Conservation (phyloP, 1,140 invertebrate genomes). For the Trachymyrmex septentrionalis region DNA sequence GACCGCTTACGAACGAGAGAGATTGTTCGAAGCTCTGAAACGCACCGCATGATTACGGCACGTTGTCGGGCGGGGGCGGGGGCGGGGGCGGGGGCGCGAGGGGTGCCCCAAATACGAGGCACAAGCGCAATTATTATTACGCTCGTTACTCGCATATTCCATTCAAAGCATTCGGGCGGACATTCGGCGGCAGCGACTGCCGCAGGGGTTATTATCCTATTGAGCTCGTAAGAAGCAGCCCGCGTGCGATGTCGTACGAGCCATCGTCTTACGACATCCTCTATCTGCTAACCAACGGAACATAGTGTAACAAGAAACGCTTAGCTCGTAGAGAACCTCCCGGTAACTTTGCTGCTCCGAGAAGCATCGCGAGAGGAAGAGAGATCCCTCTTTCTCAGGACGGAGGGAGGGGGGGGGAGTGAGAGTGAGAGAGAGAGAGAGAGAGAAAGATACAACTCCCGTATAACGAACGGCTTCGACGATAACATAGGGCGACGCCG, state of each 20-base stretch:
- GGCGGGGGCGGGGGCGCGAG: too few relatives aligned
- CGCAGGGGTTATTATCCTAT: slow-evolving; percentile 83
- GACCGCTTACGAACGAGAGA: slow-evolving; percentile 27
- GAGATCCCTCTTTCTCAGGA: background rate
- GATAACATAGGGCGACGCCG: slow-evolving; percentile 51
- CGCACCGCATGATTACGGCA: slow-evolving; percentile 24
- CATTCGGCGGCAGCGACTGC: slow-evolving; percentile 42
- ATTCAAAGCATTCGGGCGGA: slow-evolving; percentile 76
- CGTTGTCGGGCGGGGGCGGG: background rate
- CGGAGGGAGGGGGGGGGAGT: background rate
- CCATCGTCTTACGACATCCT: slow-evolving; percentile 78
- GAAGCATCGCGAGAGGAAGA: background rate
- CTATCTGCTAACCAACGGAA: slow-evolving; percentile 51
- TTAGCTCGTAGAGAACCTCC: slow-evolving; percentile 39
- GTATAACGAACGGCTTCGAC: slow-evolving; percentile 57
- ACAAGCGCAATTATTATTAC: slow-evolving; percentile 82
- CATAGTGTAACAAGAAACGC: slow-evolving; percentile 65
- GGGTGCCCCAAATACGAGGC: slow-evolving; percentile 45
- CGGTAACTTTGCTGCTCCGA: slow-evolving; percentile 35
- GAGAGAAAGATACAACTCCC: background rate
- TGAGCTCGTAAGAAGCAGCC: slow-evolving; percentile 82
- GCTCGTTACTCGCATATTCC: slow-evolving; percentile 75
- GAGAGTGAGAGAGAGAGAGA: too few relatives aligned
- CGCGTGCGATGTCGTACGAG: slow-evolving; percentile 77
- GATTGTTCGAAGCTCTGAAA: background rate